phyloP scores from a whole-genome alignment of 2,888 invertebrate species.

The Branchipolynoe longqiensis region DNA sequence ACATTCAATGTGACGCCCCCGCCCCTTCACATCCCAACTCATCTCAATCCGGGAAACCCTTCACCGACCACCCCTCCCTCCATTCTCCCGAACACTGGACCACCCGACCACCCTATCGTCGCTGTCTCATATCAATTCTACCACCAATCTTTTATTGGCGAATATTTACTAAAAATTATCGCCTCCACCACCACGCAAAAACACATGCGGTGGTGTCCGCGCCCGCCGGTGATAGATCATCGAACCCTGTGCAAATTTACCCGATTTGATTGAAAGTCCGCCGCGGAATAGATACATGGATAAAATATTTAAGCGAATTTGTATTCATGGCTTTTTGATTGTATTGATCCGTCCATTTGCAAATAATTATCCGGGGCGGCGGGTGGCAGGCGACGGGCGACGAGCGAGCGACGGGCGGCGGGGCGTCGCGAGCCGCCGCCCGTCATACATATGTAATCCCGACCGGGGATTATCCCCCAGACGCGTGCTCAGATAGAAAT shows the following conservation, averaged over 20 bases:
- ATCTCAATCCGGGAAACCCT: background rate
- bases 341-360: constrained; percentile 58
- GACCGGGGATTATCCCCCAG: constrained; percentile 29
- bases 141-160: constrained; percentile 54
- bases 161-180: constrained; percentile 56
- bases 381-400: background rate
- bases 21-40: no score
- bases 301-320: constrained; percentile 59
- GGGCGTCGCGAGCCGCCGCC: background rate
- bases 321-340: constrained; percentile 59
- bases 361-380: constrained; percentile 53
- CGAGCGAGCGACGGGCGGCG: background rate
- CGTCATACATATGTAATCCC: constrained; percentile 55
- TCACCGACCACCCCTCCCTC: background rate
- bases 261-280: constrained; percentile 56
- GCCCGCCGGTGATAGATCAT: constrained; percentile 46
- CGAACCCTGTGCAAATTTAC: constrained; percentile 48
- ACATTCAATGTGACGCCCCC: background rate
- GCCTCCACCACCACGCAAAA: constrained; percentile 37
- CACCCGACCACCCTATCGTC: no score
- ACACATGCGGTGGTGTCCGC: constrained; percentile 54
- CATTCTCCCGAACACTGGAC: background rate
- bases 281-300: constrained; percentile 53
- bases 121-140: constrained; percentile 44
- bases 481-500: constrained; percentile 43